Evolutionary conservation across 2,797 vertebrate species (phyloP).

Genomic region (Anguilla anguilla): DNA sequence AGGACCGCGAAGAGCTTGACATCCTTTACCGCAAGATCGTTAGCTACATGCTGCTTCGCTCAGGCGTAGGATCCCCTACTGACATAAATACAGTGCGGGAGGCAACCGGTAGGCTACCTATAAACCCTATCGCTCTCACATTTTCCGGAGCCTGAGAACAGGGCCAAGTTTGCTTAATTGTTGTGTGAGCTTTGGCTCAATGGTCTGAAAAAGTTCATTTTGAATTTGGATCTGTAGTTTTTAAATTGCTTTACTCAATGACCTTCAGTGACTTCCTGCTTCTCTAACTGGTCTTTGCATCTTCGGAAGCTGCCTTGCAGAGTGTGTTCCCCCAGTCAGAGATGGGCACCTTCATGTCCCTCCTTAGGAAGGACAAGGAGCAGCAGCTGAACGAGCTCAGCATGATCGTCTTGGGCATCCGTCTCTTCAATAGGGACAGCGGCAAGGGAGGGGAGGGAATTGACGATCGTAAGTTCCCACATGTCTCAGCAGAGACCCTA

Average conservation of each 20-base stretch:
- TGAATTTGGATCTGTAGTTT: background rate
- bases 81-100: slow-evolving; percentile 76
- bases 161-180: no score
- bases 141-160: background rate
- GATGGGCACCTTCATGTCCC: slow-evolving; percentile 78
- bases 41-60: slow-evolving; percentile 77
- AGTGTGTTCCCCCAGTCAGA: slow-evolving; percentile 84
- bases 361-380: slow-evolving; percentile 83
- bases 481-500: background rate
- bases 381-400: slow-evolving; percentile 80
- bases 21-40: slow-evolving; percentile 77
- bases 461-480: slow-evolving; percentile 71
- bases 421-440: slow-evolving; percentile 83
- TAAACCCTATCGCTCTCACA: background rate
- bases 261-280: slow-evolving; percentile 35
- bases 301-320: slow-evolving; percentile 82
- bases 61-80: slow-evolving; percentile 78
- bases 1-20: slow-evolving; percentile 69
- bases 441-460: slow-evolving; percentile 74
- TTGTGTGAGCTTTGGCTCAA: background rate
- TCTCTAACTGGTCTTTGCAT: background rate
- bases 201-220: background rate
- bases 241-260: background rate
- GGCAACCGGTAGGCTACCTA: slow-evolving; percentile 73
- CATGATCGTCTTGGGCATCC: slow-evolving; percentile 85